Percentiles rank a stretch among this genome's conserved stretches.
Evolutionary conservation across 2,113 vertebrate genomes (phyloP).

Genomic region (Hydrolagus affinis): DNA sequence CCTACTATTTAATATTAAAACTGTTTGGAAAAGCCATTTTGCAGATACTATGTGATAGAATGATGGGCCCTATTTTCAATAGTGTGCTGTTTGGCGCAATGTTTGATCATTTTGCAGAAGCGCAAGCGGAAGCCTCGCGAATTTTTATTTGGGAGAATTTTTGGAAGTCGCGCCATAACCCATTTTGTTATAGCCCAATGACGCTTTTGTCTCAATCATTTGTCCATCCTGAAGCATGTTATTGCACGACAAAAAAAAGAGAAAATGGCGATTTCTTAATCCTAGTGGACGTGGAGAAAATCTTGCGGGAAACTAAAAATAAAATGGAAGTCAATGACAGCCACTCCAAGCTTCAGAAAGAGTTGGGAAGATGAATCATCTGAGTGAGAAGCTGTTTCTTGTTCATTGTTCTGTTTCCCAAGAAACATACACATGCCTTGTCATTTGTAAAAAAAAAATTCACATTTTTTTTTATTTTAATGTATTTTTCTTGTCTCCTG

Average conservation of each 20-base stretch:
- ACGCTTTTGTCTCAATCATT: not conserved
- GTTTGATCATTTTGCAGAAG: conserved; percentile 17
- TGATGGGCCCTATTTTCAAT: conserved; percentile 29
- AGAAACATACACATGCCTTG: conserved; percentile 25
- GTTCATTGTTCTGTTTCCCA: conserved; percentile 24
- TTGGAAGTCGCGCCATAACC: not conserved
- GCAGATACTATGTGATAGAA: not conserved
- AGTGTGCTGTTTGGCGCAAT: conserved; percentile 23
- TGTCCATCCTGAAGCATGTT: not conserved
- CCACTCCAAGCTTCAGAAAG: not conserved
- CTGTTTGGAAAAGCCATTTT: too few relatives aligned
- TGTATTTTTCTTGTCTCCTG: conserved; percentile 30
- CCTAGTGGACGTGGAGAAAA: not conserved
- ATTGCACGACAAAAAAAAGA: conserved; percentile 25
- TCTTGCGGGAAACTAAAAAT: not conserved
- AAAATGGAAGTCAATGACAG: conserved; percentile 13
- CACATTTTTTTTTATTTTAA: conserved; percentile 31
- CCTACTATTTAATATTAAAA: not conserved
- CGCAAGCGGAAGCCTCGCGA: not conserved
- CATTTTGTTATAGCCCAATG: not conserved
- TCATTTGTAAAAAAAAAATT: conserved; percentile 29
- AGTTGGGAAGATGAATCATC: conserved; percentile 20
- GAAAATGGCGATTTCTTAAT: conserved; percentile 2
- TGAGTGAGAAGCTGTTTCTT: conserved; percentile 21
- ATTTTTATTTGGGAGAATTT: conserved; percentile 11